Evolutionary conservation across 2,113 vertebrate species (phyloP).

Genomic region (Cyanoramphus novaezelandiae): DNA sequence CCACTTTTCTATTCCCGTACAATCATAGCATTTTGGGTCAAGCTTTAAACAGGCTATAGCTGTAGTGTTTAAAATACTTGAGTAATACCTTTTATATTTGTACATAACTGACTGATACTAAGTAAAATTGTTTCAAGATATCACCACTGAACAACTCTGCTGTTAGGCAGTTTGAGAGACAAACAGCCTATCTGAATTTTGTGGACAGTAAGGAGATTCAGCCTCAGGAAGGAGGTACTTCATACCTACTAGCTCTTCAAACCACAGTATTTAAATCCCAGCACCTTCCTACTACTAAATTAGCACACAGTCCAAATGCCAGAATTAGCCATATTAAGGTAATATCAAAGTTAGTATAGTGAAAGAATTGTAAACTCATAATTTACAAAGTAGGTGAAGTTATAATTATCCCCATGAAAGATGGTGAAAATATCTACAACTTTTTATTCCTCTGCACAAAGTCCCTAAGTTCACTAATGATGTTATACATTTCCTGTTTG

Average conservation of each 20-base stretch:
- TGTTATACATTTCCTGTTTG: not conserved
- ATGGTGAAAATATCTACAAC: not conserved
- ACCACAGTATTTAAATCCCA: not conserved
- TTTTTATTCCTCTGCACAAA: not conserved
- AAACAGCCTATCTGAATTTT: not conserved
- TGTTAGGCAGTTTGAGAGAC: not conserved
- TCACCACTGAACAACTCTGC: not conserved
- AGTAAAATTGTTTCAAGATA: not conserved
- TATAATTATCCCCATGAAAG: not conserved
- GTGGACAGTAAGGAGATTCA: not conserved
- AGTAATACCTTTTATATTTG: not conserved
- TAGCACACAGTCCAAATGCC: not conserved
- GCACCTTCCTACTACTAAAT: not conserved
- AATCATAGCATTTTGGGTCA: not conserved
- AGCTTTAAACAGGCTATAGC: not conserved
- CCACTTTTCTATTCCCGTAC: not conserved
- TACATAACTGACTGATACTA: not conserved
- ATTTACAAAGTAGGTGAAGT: not conserved
- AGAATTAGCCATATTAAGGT: not conserved
- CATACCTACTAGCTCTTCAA: not conserved
- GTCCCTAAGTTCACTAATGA: not conserved
- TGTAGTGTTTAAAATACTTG: not conserved
- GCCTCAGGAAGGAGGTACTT: not conserved
- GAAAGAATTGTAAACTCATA: not conserved
- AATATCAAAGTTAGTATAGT: not conserved